These are phyloP conservation scores for Oxystoma pomonae DNA, from an alignment of 2,888 invertebrate species.

Conservation along the genomic window DNA sequence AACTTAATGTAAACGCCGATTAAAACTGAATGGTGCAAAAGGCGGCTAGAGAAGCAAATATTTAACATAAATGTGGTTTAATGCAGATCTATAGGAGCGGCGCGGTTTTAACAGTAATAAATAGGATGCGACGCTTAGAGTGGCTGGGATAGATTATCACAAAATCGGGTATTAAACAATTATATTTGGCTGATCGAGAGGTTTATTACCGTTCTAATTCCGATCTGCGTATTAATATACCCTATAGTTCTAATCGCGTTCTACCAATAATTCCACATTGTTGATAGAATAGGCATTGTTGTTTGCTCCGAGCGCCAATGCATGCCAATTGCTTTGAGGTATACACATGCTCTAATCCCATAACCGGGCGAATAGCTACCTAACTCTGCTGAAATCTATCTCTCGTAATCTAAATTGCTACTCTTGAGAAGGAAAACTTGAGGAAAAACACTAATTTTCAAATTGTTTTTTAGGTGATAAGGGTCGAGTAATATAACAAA, in stretches of 20 bases:
- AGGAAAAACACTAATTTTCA: no score
- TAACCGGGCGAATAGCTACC: constrained; percentile 7
- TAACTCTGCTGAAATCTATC: neutral
- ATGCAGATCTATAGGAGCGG: no score
- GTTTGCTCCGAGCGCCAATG: constrained; percentile 30
- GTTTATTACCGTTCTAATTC: constrained; percentile 18
- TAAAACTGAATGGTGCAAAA: no score
- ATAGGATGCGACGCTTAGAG: constrained; percentile 11
- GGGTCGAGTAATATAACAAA: no score
- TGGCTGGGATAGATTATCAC: constrained; percentile 15
- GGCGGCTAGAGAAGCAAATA: no score
- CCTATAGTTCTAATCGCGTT: constrained; percentile 21
- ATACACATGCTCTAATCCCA: constrained; percentile 18
- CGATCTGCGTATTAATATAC: constrained; percentile 19
- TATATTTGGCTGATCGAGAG: constrained; percentile 16
- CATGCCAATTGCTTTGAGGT: constrained; percentile 32
- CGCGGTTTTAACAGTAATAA: no score
- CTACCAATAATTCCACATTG: constrained; percentile 35
- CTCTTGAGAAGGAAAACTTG: no score
- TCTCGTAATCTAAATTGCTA: constrained; percentile 18
- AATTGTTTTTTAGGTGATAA: no score
- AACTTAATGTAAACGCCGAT: no score
- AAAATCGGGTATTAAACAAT: constrained; percentile 22
- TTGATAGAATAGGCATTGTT: constrained; percentile 37
- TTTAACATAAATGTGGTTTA: no score